phyloP scores from a whole-genome alignment of 64 coral and sea anemone species.

The Dendronephthya gigantea region DNA sequence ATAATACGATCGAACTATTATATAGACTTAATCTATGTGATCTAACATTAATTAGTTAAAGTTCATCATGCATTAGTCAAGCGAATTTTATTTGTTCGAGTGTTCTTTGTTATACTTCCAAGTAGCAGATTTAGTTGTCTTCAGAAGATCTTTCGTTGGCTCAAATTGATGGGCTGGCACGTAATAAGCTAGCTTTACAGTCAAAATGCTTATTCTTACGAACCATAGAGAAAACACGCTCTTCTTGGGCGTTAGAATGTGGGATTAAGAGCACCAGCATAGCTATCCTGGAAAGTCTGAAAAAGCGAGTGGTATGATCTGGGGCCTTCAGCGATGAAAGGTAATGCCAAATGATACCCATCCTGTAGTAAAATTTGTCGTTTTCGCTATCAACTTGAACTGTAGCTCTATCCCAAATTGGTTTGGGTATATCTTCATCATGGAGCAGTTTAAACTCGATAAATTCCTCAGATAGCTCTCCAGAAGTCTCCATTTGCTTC shows the following conservation, averaged over 20 bases:
- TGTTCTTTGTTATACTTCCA: neutral
- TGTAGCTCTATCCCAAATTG: conserved; percentile 4
- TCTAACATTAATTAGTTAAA: too few relatives aligned
- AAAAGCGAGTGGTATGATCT: neutral
- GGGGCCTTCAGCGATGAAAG: neutral
- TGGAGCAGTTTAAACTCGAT: too few relatives aligned
- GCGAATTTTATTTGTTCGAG: neutral
- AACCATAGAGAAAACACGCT: neutral
- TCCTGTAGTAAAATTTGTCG: conserved; percentile 9
- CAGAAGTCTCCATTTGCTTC: neutral
- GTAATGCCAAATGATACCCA: neutral
- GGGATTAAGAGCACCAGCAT: conserved; percentile 34
- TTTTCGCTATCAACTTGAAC: conserved; percentile 27
- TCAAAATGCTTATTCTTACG: conserved; percentile 25
- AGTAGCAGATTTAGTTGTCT: neutral
- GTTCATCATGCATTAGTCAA: too few relatives aligned
- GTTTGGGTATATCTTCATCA: neutral
- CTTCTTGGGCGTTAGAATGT: conserved; percentile 33
- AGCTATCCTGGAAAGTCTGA: conserved; percentile 21
- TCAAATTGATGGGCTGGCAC: conserved; percentile 13
- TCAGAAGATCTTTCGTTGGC: neutral
- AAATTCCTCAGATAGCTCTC: conserved; percentile 16
- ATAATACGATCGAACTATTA: too few relatives aligned
- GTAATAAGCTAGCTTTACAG: conserved; percentile 11
- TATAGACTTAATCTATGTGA: too few relatives aligned